Evolutionary conservation across 2,113 vertebrate genomes (phyloP), one percentile per base, ranked within the genome.

Genomic region (Phocoena sinus): DNA sequence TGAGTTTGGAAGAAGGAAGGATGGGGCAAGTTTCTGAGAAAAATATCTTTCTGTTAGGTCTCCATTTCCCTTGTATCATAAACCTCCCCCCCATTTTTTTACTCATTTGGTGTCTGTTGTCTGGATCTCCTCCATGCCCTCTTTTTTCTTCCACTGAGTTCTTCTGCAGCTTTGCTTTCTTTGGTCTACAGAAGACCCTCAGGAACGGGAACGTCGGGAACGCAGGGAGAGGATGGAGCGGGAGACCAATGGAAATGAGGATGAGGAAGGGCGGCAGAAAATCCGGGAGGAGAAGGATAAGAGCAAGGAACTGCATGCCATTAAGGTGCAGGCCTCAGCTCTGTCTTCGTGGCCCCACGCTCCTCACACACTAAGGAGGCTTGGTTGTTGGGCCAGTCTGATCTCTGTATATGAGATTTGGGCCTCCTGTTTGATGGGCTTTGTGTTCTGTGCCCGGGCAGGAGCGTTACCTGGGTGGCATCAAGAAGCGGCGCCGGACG

Each of bases 201-300:
- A 99, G 97, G 99, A 99, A 92, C 98, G 99, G 0, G 99, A 99
- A 87, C 98, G 99, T 3, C 98, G 99, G 0, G 99, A 99, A 92
- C 99, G 99, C 25, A 98, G 99, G 0, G 99, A 99, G 87, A 98
- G 99, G 77, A 99, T 99, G 99, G 99, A 99, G 91, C 98, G 99
- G 41, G 99, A 99, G 96, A 99, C 99, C 97, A 99, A 99, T 0
- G 99, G 99, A 47, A 99, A 99, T 0, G 99, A 99, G 96, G 99
- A 99, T 0, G 99, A 99, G 67, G 99, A 99, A 62, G 99, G 99
- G 62, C 98, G 99, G 82, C 99, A 99, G 97, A 99, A 99, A 96
- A 99, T 99, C 95, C 99, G 99, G 12, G 99, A 99, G 97, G 99
- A 99, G 97, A 99, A 99, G 63, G 99, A 99, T 95, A 99, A 99